Conservation (phyloP, 2,113 vertebrate genomes). For the Lophius piscatorius region DNA sequence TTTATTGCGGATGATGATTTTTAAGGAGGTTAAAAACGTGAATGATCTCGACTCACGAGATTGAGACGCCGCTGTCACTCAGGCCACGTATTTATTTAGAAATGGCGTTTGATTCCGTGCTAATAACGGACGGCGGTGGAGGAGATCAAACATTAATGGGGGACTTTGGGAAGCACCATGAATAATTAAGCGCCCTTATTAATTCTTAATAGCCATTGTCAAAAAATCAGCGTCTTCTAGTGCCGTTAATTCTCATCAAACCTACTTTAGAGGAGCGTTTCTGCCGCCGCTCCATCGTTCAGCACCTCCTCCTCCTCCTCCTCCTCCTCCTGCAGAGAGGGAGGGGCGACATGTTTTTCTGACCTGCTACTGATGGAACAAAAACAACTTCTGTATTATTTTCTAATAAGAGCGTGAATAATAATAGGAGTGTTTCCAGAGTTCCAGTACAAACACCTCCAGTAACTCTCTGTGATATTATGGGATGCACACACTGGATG, state of each 20-base stretch:
- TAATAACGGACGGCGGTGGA: conserved; percentile 77
- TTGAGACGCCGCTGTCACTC: conserved; percentile 46
- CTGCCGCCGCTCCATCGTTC: conserved; percentile 14
- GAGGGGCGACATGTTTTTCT: no score
- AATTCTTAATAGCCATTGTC: conserved; percentile 83
- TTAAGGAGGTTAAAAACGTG: no score
- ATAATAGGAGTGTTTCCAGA: no score
- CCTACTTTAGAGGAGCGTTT: conserved; percentile 53
- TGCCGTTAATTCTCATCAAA: conserved; percentile 74
- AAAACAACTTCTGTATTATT: no score
- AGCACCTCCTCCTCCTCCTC: background rate
- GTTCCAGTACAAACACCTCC: no score
- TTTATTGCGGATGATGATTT: no score
- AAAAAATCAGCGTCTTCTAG: conserved; percentile 78
- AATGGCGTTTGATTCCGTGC: conserved; percentile 76
- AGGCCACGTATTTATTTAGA: conserved; percentile 65
- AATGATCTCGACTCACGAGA: background rate
- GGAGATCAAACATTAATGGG: conserved; percentile 81
- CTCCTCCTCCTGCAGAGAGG: background rate
- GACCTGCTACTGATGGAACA: no score
- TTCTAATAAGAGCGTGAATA: no score
- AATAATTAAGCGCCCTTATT: conserved; percentile 81
- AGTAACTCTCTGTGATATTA: no score
- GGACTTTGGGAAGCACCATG: conserved; percentile 77
- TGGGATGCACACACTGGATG: no score